Evolutionary conservation across 2,888 invertebrate genomes (phyloP), one percentile per base, ranked within the genome.

Genomic region (Bombyx huttoni): DNA sequence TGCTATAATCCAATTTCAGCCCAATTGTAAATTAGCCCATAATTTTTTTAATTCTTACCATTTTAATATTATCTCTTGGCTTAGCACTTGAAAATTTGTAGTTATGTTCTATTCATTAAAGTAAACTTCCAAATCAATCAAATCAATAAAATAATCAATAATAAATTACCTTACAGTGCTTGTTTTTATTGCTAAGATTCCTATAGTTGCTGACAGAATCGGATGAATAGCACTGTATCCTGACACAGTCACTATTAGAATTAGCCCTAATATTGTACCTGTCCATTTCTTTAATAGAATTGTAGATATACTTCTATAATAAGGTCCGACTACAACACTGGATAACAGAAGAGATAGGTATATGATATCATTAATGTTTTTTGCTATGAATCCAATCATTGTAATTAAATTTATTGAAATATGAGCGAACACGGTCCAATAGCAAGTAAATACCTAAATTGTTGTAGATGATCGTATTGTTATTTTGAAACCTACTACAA

Each of bases 331-430:
- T 13, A 84, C 90, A 55, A 94, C 92, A 69, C 93, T 93, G 51
- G 90, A 85, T 51, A 94, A 70, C 56, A 96, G 78, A 50, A 95
- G 81, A 12, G 85, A 72, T 51, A 94, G 85, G 75, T 96, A 96
- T 63, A 95, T 87, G 51, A 94, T 83, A 80, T 96, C 95, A 72
- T 94, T 93, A 65, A 89, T 80, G 69, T 92, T 91, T 92, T 94
- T 94, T 50, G 66, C 69, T 49, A 88, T 46, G 61, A 88, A 83
- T 2, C 77, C 56, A 58, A 70, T 65, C 83, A 87, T 83, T 61
- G 65, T 66, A 13, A 7, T 8, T 47, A 46, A n/a, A 51, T 40
- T 49, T 40, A 10, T 8, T 10, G 8, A 7, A 40, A 8, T 1
- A 12, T 40, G 5, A 8, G 9, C 0, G 40, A 12, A 10, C 40